A percentile compares a stretch with the other conserved stretches of the same genome.
phyloP scores from a whole-genome alignment of 2,113 vertebrate species.

The Dipodomys merriami region DNA sequence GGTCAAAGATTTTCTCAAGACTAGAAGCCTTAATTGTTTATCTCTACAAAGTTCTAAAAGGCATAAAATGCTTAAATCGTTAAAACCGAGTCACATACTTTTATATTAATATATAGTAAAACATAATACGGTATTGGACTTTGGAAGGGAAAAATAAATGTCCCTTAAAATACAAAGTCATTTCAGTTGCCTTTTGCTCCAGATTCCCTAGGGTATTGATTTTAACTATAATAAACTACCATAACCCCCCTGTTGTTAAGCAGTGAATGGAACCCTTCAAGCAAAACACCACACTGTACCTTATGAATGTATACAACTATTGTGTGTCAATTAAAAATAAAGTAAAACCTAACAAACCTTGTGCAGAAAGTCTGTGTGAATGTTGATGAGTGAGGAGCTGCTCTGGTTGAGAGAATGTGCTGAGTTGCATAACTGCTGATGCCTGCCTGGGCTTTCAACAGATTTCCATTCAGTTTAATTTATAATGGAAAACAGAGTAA shows the following conservation, averaged over 20 bases:
- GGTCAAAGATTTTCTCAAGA: conserved; percentile 31
- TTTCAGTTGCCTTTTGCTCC: conserved; percentile 9
- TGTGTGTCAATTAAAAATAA: conserved; percentile 42
- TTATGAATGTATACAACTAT: neutral
- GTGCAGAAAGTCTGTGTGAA: neutral
- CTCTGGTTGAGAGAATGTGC: neutral
- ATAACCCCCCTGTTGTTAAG: neutral
- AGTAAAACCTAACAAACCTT: neutral
- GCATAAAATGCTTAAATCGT: neutral
- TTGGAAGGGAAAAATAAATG: conserved; percentile 53
- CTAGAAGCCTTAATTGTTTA: conserved; percentile 10
- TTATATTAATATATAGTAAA: conserved; percentile 31
- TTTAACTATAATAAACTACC: neutral
- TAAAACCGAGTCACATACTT: conserved; percentile 43
- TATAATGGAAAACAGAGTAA: neutral
- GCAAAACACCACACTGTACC: neutral
- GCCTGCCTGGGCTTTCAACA: neutral
- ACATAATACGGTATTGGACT: neutral
- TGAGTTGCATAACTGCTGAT: neutral
- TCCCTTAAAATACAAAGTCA: neutral
- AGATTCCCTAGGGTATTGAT: neutral
- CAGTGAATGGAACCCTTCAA: conserved; percentile 27
- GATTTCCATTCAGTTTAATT: neutral
- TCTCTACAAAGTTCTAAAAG: conserved; percentile 38
- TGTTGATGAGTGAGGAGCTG: neutral